These are phyloP conservation scores for Chlorospingus flavigularis DNA, from an alignment of 2,797 vertebrate genomes.

Conservation along the genomic window DNA sequence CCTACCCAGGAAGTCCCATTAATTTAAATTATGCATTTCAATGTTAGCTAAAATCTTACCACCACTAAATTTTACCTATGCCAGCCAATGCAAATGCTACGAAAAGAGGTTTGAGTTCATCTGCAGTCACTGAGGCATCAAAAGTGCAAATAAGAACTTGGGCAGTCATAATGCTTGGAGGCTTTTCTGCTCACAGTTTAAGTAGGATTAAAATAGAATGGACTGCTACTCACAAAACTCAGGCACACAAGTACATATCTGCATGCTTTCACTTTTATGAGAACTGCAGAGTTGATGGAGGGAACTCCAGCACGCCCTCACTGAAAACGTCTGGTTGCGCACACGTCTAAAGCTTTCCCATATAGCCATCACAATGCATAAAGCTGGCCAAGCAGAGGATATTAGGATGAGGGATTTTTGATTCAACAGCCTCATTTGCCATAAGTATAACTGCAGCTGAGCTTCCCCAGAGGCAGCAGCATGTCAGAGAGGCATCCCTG, in stretches of 20 bases:
- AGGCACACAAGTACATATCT: not conserved
- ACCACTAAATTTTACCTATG: not conserved
- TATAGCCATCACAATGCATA: rapidly evolving
- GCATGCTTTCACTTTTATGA: not conserved
- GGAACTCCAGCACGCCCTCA: not conserved
- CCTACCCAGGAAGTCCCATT: not conserved
- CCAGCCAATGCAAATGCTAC: not conserved
- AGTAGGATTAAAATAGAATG: not conserved
- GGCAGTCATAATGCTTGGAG: not conserved
- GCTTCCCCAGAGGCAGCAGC: not conserved
- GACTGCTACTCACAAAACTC: not conserved
- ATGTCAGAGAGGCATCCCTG: not conserved
- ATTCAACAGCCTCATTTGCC: not conserved
- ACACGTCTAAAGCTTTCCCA: not conserved
- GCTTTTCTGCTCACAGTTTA: not conserved
- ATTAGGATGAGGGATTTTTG: not conserved
- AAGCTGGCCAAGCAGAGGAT: not conserved
- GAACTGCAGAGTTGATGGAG: not conserved
- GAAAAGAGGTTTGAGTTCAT: not conserved
- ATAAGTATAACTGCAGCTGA: not conserved
- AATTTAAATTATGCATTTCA: not conserved
- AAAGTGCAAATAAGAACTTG: not conserved
- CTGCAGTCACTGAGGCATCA: not conserved
- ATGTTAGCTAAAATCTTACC: not conserved
- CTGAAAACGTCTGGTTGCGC: not conserved